A percentile compares a stretch with the other conserved stretches of the same genome.
These are phyloP conservation scores for Sipha flava DNA, from an alignment of 1,140 invertebrate species.

Conservation along the genomic window DNA sequence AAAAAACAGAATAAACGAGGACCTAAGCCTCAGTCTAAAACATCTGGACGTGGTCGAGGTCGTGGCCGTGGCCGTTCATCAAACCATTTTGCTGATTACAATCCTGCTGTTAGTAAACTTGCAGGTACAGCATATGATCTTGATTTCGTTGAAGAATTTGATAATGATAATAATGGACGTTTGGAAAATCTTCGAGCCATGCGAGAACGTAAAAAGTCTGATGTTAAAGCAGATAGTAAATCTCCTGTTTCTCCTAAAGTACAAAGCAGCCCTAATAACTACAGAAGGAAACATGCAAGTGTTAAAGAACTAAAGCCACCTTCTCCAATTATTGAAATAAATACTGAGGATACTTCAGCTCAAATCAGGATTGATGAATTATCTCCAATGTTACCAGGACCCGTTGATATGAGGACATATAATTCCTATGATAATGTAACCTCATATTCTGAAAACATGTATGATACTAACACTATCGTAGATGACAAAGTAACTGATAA, in stretches of 20 bases:
- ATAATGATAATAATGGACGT: constrained; percentile 47
- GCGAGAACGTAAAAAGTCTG: constrained; percentile 67
- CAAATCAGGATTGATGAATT: constrained; percentile 41
- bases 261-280: constrained; percentile 40
- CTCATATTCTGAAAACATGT: neutral
- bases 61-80: constrained; percentile 61
- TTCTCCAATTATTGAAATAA: constrained; percentile 33
- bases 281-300: constrained; percentile 36
- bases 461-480: neutral
- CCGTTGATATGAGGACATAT: constrained; percentile 80
- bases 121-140: constrained; percentile 79
- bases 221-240: constrained; percentile 59
- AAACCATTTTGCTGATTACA: constrained; percentile 37
- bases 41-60: constrained; percentile 50
- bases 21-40: constrained; percentile 47
- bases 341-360: constrained; percentile 35
- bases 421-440: constrained; percentile 45
- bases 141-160: constrained; percentile 70
- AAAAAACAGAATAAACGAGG: constrained; percentile 42
- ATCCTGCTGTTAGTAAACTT: constrained; percentile 55
- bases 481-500: constrained; percentile 10
- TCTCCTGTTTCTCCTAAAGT: constrained; percentile 38
- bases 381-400: constrained; percentile 65
- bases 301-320: constrained; percentile 38
- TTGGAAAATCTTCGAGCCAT: constrained; percentile 69